Conservation (phyloP, 2,113 vertebrate genomes). For the Diadophis punctatus region DNA sequence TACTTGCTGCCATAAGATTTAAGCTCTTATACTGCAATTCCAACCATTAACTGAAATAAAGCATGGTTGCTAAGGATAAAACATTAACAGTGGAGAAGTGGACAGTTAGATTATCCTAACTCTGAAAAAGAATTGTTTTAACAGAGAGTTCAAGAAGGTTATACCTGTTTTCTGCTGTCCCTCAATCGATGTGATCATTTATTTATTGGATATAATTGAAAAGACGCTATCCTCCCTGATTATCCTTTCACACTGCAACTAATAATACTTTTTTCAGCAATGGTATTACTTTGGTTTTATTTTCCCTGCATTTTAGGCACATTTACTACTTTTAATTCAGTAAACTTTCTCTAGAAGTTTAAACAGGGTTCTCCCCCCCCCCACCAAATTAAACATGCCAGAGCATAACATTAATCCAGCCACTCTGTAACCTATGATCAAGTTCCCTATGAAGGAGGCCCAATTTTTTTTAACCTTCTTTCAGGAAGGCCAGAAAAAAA, state of each 20-base stretch:
- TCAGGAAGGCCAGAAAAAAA: not conserved
- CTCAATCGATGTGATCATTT: not conserved
- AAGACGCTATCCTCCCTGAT: not conserved
- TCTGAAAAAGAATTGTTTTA: not conserved
- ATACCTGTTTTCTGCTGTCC: not conserved
- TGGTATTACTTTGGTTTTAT: not conserved
- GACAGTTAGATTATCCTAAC: not conserved
- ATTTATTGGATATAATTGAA: not conserved
- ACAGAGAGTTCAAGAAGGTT: not conserved
- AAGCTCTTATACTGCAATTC: not conserved
- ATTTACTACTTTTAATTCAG: not conserved
- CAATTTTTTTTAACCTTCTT: not conserved
- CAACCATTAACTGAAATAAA: not conserved
- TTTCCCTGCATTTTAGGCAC: not conserved
- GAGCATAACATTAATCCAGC: not conserved
- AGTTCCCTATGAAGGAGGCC: not conserved
- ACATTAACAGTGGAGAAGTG: not conserved
- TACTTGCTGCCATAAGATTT: not conserved
- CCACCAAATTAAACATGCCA: not conserved
- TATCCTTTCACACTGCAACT: not conserved
- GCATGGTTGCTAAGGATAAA: not conserved
- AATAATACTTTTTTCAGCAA: no score
- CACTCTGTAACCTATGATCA: not conserved
- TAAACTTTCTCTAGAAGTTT: not conserved
- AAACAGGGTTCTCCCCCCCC: no score